Evolutionary conservation across 2,797 vertebrate species (phyloP), one percentile per base, ranked within the genome.

Genomic region (Clarias laeviceps): DNA sequence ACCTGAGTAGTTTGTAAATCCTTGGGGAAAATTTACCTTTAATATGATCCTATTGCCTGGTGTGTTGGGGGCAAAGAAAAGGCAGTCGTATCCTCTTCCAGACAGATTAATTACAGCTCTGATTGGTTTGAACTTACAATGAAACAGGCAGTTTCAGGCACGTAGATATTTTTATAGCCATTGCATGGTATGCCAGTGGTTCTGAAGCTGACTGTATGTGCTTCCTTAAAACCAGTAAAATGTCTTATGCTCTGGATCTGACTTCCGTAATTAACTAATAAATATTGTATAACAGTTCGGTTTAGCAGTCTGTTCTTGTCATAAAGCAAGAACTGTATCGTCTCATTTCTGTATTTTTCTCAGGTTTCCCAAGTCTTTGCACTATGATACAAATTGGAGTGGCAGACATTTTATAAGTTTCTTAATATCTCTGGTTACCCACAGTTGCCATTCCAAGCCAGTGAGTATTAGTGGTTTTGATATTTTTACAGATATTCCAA

Each of bases 401-500:
- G 24, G 78, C 22, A 64, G 24, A 80, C n/a, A 12, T 65, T 65
- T 80, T 5, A 27, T 27, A 50, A 50, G 17, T 65, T 65, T 27
- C 14, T 50, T 50, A 29, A 65, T 37, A 65, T 80, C 54, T 50
- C 15, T 54, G 32, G 24, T 65, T 80, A 80, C 45, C 78, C 59
- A 65, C 14, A 80, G 61, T 15, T 80, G n/a, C 78, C n/a, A 54
- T 81, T 81, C 62, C 27, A 81, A 14, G 3, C 9, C 40, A 50
- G 40, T 66, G 40, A 66, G n/a, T 66, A 81, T 80, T 80, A 14
- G 62, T 66, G 62, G 62, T 81, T 50, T 50, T 50, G 17, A 64
- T 27, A 20, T 80, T 80, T 80, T 50, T 18, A 22, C 12, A 54
- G 11, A 32, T 54, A 29, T 50, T 66, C 40, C 79, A 66, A 50